Conservation (phyloP, 2,797 vertebrate genomes). For the Falco concolor region DNA sequence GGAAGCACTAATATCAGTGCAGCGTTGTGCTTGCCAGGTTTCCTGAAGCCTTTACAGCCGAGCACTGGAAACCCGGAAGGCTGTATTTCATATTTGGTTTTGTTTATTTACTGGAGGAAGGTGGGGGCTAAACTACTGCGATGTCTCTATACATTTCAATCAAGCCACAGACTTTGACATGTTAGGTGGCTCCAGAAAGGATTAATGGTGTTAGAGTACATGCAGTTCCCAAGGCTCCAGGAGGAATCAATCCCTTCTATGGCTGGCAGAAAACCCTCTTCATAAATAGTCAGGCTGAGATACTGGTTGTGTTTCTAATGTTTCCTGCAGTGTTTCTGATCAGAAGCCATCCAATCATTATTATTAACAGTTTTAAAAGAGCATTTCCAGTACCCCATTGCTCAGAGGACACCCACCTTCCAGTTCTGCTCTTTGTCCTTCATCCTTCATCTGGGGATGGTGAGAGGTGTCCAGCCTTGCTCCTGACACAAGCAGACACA, state of each 20-base stretch:
- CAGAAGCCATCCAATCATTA: neutral
- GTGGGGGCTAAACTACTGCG: neutral
- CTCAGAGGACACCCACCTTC: neutral
- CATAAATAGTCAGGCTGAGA: neutral
- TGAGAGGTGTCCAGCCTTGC: neutral
- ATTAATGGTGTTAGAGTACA: neutral
- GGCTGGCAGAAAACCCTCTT: neutral
- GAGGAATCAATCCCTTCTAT: neutral
- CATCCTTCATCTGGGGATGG: neutral
- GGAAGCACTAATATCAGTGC: neutral
- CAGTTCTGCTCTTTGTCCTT: neutral
- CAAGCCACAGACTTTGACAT: neutral
- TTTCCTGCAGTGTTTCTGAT: neutral
- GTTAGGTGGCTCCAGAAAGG: neutral
- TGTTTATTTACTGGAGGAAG: neutral
- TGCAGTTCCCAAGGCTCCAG: neutral
- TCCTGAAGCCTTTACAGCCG: neutral
- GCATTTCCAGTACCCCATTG: neutral
- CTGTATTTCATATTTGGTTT: neutral
- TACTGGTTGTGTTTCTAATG: neutral
- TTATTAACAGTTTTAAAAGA: neutral
- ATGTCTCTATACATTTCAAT: neutral
- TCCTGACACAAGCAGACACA: conserved; percentile 47
- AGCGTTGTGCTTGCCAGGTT: neutral
- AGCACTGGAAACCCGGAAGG: neutral